Evolutionary conservation across 2,888 invertebrate species (phyloP).

Genomic region (Synanthedon tipuliformis): DNA sequence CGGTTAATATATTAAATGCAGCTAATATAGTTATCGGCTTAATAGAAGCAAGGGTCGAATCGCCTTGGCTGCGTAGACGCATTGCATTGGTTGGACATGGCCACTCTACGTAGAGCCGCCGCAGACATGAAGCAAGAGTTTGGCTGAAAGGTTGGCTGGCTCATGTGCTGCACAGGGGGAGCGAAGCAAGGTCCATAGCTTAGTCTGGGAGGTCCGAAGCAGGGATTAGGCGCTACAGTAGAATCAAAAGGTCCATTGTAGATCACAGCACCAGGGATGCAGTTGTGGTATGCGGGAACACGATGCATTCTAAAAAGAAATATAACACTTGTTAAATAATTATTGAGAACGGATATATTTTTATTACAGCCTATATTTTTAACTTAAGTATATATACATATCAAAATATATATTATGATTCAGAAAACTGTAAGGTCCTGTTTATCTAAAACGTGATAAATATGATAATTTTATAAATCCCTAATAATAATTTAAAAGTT

Average conservation of each 20-base stretch:
- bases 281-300: conserved; percentile 21
- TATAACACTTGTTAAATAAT: neutral
- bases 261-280: conserved; percentile 3
- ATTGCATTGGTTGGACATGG: conserved; percentile 13
- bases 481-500: no score
- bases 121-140: conserved; percentile 38
- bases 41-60: conserved; percentile 16
- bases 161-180: conserved; percentile 4
- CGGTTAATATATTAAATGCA: conserved; percentile 6
- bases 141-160: conserved; percentile 18
- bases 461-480: no score
- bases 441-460: no score
- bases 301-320: conserved; percentile 44
- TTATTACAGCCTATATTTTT: no score
- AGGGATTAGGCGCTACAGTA: conserved; percentile 16
- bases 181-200: conserved; percentile 12
- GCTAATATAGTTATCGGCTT: neutral
- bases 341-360: no score
- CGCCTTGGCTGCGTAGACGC: conserved; percentile 8
- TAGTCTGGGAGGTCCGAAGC: conserved; percentile 18
- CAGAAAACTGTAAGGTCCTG: no score
- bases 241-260: conserved; percentile 7
- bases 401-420: no score
- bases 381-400: no score
- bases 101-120: conserved; percentile 22